Percentiles rank a stretch among this genome's conserved stretches.
phyloP scores from a whole-genome alignment of 2,888 invertebrate species.

The Tuberolachnus salignus region DNA sequence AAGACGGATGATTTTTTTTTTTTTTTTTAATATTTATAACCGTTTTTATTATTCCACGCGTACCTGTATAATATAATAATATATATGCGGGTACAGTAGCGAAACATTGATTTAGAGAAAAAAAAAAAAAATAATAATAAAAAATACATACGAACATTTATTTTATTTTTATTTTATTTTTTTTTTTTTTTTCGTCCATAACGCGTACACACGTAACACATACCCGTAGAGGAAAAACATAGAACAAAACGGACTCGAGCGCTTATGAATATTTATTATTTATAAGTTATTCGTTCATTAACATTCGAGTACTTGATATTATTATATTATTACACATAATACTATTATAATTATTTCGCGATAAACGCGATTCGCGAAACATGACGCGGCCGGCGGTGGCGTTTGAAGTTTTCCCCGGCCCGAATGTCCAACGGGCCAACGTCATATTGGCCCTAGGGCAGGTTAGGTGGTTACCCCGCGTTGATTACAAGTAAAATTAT shows the following conservation, averaged over 20 bases:
- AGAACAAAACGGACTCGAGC: conserved; percentile 17
- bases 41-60: conserved; percentile 24
- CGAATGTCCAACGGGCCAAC: too few relatives aligned
- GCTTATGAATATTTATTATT: conserved; percentile 16
- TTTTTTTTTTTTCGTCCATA: too few relatives aligned
- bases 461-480: too few relatives aligned
- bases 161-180: not conserved
- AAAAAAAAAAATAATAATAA: not conserved
- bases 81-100: conserved; percentile 32
- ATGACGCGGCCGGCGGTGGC: not conserved
- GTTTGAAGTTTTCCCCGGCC: not conserved
- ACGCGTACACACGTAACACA: not conserved
- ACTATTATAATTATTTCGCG: not conserved
- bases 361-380: not conserved
- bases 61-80: not conserved
- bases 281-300: conserved; percentile 20
- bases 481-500: too few relatives aligned
- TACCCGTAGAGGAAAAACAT: not conserved
- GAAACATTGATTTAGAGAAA: conserved; percentile 27
- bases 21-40: conserved; percentile 24
- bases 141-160: not conserved
- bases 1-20: not conserved
- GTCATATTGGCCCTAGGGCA: too few relatives aligned
- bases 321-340: too few relatives aligned
- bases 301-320: not conserved